Conservation (phyloP, 2,113 vertebrate species). For the Actenoides hombroni region DNA sequence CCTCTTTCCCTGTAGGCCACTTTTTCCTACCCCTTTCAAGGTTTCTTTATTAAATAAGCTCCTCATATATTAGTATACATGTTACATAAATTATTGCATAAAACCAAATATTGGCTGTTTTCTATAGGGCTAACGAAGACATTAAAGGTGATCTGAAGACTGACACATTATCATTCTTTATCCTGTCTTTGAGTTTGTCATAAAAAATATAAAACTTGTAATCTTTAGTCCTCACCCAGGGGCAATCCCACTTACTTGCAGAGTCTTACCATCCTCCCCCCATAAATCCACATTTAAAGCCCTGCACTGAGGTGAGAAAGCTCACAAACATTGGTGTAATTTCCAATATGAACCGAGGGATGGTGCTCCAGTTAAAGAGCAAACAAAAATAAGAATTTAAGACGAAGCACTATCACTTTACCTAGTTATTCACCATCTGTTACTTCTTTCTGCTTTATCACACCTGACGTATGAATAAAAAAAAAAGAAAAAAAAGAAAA, state of each 20-base stretch:
- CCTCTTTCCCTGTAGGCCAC: neutral
- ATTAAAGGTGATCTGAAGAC: neutral
- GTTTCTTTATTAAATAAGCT: neutral
- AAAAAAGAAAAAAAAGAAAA: neutral
- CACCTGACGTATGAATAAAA: neutral
- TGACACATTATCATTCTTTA: neutral
- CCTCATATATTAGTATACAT: neutral
- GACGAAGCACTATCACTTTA: neutral
- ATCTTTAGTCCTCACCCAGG: neutral
- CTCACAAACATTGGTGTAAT: neutral
- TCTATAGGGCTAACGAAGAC: neutral
- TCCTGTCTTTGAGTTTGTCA: neutral
- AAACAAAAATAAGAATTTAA: neutral
- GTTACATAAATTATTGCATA: neutral
- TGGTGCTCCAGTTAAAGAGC: neutral
- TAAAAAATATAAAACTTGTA: neutral
- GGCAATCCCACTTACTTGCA: neutral
- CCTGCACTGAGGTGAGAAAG: neutral
- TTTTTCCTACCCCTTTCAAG: too few relatives aligned
- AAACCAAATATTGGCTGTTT: neutral
- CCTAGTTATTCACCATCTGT: neutral
- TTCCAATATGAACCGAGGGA: neutral
- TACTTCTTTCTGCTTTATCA: neutral
- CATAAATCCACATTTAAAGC: neutral
- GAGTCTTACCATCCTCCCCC: neutral